Evolutionary conservation across 1,140 invertebrate genomes (phyloP).

Genomic region (Meteorus sp.): DNA sequence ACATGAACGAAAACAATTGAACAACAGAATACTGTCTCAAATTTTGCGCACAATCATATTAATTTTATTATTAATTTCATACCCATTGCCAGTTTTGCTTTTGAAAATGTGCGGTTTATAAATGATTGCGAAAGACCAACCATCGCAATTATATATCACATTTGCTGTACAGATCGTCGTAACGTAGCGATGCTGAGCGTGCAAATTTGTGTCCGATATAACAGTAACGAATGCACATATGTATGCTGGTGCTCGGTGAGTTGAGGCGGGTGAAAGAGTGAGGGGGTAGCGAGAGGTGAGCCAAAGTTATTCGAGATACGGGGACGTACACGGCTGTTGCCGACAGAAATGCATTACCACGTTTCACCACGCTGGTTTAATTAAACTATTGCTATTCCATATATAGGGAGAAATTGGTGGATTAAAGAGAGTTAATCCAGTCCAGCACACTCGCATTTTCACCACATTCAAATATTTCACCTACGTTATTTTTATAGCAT

Average conservation of each 20-base stretch:
- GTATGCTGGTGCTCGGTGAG: too few relatives aligned
- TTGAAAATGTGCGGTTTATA: too few relatives aligned
- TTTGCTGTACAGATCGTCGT: slow-evolving; percentile 31
- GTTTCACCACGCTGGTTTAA: slow-evolving; percentile 45
- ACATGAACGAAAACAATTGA: too few relatives aligned
- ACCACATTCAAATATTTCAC: too few relatives aligned
- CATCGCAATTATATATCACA: slow-evolving; percentile 46
- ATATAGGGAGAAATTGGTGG: slow-evolving; percentile 14
- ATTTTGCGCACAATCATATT: slow-evolving; percentile 17
- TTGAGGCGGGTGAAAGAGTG: too few relatives aligned
- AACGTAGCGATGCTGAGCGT: slow-evolving; percentile 32
- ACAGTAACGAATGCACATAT: slow-evolving; percentile 46
- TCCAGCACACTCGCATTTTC: too few relatives aligned
- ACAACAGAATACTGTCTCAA: too few relatives aligned
- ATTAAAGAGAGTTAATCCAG: too few relatives aligned
- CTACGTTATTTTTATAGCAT: too few relatives aligned
- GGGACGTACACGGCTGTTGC: slow-evolving; percentile 38
- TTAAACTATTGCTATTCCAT: slow-evolving; percentile 50
- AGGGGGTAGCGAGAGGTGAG: neutral
- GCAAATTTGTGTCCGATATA: slow-evolving; percentile 44
- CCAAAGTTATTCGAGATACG: slow-evolving; percentile 25
- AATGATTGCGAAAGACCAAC: slow-evolving; percentile 33
- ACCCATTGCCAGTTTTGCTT: too few relatives aligned
- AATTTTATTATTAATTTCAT: slow-evolving; percentile 25
- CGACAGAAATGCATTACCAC: slow-evolving; percentile 48